Conservation (phyloP, 1,140 invertebrate genomes). For the Drosophila murphyi region DNA sequence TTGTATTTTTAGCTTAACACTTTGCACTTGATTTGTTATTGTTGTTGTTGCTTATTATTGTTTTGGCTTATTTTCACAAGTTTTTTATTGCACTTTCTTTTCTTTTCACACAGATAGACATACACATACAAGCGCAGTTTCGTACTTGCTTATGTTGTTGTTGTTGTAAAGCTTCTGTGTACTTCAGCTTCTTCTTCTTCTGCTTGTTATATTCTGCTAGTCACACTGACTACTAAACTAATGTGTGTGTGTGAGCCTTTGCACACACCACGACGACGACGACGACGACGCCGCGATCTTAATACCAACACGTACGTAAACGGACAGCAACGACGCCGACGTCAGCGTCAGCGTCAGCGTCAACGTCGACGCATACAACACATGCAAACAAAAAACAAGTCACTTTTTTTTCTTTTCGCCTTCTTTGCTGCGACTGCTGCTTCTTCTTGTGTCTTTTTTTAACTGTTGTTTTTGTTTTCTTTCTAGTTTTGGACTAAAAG, state of each 20-base stretch:
- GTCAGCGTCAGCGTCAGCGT: conserved; percentile 42
- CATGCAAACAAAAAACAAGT: conserved; percentile 72
- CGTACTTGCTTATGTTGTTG: conserved; percentile 7
- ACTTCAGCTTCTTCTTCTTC: conserved; percentile 27
- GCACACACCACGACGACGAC: conserved; percentile 1
- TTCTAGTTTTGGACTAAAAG: conserved; percentile 68
- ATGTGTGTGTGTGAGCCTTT: conserved; percentile 31
- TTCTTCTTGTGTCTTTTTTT: conserved; percentile 51
- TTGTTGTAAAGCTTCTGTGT: conserved; percentile 27
- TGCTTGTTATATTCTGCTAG: conserved; percentile 37
- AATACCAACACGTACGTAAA: conserved; percentile 62
- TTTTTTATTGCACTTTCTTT: conserved; percentile 79
- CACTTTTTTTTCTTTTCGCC: conserved; percentile 59
- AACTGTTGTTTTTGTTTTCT: conserved; percentile 67
- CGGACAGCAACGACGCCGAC: conserved; percentile 27
- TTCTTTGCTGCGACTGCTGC: conserved; percentile 50
- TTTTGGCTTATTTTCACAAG: conserved; percentile 41
- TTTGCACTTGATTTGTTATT: conserved; percentile 69
- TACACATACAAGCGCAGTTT: background rate
- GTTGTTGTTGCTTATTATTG: conserved; percentile 33
- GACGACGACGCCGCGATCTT: conserved; percentile 58
- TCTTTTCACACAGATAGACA: conserved; percentile 34
- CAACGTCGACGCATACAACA: conserved; percentile 51
- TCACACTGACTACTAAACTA: conserved; percentile 59
- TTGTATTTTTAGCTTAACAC: conserved; percentile 49